These are phyloP conservation scores for Drosophila kambysellisi DNA, from an alignment of 2,888 invertebrate genomes.

Conservation along the genomic window DNA sequence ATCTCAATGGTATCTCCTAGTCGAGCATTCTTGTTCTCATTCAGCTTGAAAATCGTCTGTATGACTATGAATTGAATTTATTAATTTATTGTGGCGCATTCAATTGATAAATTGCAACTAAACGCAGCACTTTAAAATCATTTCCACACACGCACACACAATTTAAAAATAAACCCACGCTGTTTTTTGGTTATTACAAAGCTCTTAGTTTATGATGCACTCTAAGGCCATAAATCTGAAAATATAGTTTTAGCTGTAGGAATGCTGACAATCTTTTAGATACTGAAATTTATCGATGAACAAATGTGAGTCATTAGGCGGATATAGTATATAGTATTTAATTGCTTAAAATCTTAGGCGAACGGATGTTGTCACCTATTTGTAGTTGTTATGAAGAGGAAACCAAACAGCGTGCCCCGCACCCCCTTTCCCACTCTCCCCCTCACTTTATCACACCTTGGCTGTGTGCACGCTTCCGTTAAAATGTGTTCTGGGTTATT, in stretches of 20 bases:
- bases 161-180: background rate
- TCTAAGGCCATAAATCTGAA: background rate
- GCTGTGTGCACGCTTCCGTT: constrained; percentile 2
- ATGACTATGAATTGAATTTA: background rate
- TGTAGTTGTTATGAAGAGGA: constrained; percentile 1
- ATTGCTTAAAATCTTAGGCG: background rate
- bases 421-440: too few species aligned
- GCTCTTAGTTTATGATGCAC: background rate
- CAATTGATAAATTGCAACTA: background rate
- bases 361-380: constrained; percentile 19
- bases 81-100: background rate
- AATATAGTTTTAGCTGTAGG: background rate
- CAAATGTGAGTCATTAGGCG: constrained; percentile 1
- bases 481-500: constrained; percentile 17
- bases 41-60: background rate
- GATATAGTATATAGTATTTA: background rate
- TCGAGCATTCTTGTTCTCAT: background rate
- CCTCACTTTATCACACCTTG: background rate
- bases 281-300: background rate
- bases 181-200: background rate
- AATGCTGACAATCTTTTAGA: background rate
- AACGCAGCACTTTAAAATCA: background rate
- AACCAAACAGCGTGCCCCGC: background rate
- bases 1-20: background rate
- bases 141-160: background rate